Evolutionary conservation across 2,113 vertebrate genomes (phyloP), one percentile per base, ranked within the genome.

Genomic region (Sterrhoptilus dennistouni): DNA sequence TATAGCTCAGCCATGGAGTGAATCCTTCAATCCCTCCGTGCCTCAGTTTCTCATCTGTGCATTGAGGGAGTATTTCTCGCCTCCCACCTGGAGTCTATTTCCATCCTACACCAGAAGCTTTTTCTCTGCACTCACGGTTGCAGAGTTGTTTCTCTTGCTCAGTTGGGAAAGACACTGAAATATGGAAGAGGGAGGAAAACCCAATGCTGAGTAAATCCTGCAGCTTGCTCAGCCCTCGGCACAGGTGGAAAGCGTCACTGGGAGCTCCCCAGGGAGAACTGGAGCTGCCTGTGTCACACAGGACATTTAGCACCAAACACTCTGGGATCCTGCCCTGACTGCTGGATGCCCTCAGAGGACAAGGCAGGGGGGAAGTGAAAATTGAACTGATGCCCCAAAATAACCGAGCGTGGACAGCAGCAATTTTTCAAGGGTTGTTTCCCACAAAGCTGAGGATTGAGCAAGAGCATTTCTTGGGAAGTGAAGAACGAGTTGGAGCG

Each of bases 31-130:
- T 63, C 69, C 33, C 90, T 66, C 84, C 0, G 23, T 96, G 96
- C 95, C 95, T 97, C 96, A 97, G 95, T 97, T 97, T 96, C 96
- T 63, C 91, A 50, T 68, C 72, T 71, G 69, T n/a, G 9, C 70
- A 35, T 60, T 44, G 79, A 89, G 74, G 66, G 95, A 91, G 15
- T n/a, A n/a, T 75, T 91, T 95, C 96, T 96, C 49, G 5, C 96
- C 87, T 96, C 95, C 93, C 87, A 94, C 95, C 81, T 76, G 40
- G 31, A 82, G n/a, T 60, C 84, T 96, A 68, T 93, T 95, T 94
- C 79, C 82, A 82, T 84, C 90, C 84, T 44, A 57, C 78, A 31
- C 87, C 93, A 94, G 93, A 76, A 95, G 84, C 21, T 47, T 74
- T 74, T 74, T 65, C 3, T 1, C 83, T 44, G 77, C 0, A 7